phyloP scores from a whole-genome alignment of 1,140 invertebrate species.

The Anadara kagoshimensis region DNA sequence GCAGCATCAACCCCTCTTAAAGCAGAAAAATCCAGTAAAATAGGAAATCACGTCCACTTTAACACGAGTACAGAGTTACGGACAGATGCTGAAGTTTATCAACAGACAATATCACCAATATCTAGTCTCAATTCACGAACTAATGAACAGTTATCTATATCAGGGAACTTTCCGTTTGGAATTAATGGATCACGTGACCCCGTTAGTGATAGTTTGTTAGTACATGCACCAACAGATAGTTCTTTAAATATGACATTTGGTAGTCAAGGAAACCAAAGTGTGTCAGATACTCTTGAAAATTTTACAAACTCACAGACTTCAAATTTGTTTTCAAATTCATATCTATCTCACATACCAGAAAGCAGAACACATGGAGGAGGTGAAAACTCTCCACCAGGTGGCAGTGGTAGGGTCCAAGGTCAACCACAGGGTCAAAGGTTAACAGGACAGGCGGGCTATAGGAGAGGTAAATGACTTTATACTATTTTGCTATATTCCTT shows the following conservation, averaged over 20 bases:
- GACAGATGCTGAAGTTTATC: slow-evolving; percentile 19
- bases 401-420: background rate
- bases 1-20: slow-evolving; percentile 16
- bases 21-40: background rate
- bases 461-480: slow-evolving; percentile 15
- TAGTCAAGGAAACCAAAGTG: slow-evolving; percentile 6
- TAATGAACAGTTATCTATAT: slow-evolving; percentile 4
- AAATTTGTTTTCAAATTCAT: background rate
- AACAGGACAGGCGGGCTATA: background rate
- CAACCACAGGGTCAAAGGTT: slow-evolving; percentile 15
- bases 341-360: background rate
- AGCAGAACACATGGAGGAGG: slow-evolving; percentile 21
- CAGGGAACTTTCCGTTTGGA: slow-evolving; percentile 22
- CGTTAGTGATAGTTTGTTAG: slow-evolving; percentile 41
- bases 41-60: slow-evolving; percentile 38
- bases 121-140: background rate
- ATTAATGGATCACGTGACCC: slow-evolving; percentile 3
- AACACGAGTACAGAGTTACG: slow-evolving; percentile 14
- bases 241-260: slow-evolving; percentile 30
- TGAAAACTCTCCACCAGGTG: slow-evolving; percentile 34
- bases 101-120: slow-evolving; percentile 24
- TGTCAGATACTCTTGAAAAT: too few relatives aligned
- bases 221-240: slow-evolving; percentile 52
- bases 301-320: background rate
- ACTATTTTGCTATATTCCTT: too few relatives aligned